Evolutionary conservation across 2,888 invertebrate species (phyloP), one percentile per base, ranked within the genome.

Genomic region (Apoda limacodes): DNA sequence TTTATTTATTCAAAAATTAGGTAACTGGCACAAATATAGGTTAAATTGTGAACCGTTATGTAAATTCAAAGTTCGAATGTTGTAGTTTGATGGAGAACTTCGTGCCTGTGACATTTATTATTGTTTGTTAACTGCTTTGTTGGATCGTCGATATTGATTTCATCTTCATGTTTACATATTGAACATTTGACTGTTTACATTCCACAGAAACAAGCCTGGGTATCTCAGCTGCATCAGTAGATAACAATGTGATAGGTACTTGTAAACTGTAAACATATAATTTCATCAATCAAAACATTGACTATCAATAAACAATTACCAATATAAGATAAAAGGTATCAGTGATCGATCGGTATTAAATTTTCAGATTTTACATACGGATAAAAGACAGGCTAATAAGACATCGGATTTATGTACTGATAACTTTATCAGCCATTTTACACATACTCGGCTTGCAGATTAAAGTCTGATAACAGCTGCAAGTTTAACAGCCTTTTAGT

Each of bases 401-500:
- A 54, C 56, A 51, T 52, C 58, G 61, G 74, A 76, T 75, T 71
- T 61, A 17, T 17, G 71, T 61, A 41, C 54, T 60, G 74, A 72
- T 74, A 69, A 22, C 47, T 57, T 63, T 70, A 71, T 72, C 64
- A 55, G 46, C 47, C 43, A 49, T 55, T 51, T 60, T 59, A 56
- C 55, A 60, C 53, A 56, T 51, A 63, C 60, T 67, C 46, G 39
- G 60, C 46, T 50, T 52, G 48, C 46, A 55, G 71, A 69, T 74
- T 66, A 64, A 46, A 44, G 43, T 30, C 31, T 46, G 74, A 75
- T 75, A 75, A 66, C 42, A 59, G 63, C 67, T 69, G 71, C 42
- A 52, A 66, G 70, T 74, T 70, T 71, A 76, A 65, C 66, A 67
- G 64, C 66, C 65, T 63, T 42, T n/a, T n/a, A n/a, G n/a, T n/a